A percentile compares a stretch with the other conserved stretches of the same genome.
Evolutionary conservation across 2,797 vertebrate species (phyloP).

Genomic region (Anomalospiza imberbis): DNA sequence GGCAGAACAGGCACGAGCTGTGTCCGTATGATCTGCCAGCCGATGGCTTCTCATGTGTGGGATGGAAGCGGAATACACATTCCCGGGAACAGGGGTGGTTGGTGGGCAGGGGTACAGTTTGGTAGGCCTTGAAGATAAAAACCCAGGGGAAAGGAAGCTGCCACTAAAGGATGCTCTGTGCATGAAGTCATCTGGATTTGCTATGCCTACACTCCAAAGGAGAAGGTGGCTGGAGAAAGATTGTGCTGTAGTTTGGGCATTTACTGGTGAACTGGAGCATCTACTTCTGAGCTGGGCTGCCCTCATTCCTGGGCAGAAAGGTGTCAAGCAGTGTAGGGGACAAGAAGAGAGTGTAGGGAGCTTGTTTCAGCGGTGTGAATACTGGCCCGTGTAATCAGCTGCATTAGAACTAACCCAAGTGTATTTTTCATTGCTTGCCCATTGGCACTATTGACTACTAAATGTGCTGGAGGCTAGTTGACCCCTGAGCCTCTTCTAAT

Average conservation of each 20-base stretch:
- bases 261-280: background rate
- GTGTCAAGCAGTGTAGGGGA: background rate
- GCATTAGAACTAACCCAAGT: background rate
- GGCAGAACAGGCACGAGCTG: background rate
- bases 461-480: background rate
- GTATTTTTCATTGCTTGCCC: background rate
- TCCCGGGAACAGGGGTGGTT: background rate
- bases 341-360: background rate
- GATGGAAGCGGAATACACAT: background rate
- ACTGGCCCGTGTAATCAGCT: background rate
- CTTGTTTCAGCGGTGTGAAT: background rate
- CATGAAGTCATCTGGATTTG: background rate
- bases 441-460: background rate
- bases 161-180: background rate
- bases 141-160: background rate
- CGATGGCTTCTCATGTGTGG: background rate
- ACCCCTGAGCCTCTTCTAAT: background rate
- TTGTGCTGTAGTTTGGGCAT: background rate
- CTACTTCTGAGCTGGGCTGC: background rate
- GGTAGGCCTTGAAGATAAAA: background rate
- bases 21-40: background rate
- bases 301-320: background rate
- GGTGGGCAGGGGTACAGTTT: background rate
- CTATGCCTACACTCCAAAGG: fast-evolving
- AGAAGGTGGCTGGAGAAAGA: background rate